Conservation (phyloP, 2,888 invertebrate genomes). For the Eudemis profundana region DNA sequence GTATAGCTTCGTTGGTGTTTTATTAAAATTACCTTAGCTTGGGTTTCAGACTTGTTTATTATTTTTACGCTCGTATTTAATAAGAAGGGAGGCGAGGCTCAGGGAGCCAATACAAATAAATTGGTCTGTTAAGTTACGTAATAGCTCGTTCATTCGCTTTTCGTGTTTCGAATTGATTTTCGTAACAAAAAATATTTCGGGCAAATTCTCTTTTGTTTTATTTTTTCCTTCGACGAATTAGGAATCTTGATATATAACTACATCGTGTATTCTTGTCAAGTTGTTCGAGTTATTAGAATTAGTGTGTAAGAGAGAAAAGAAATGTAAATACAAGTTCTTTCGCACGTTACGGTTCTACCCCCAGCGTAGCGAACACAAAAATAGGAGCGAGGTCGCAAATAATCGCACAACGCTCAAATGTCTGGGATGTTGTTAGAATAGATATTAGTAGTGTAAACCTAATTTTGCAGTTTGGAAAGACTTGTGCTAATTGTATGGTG, state of each 20-base stretch:
- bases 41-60: conserved; percentile 33
- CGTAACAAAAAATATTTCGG: conserved; percentile 22
- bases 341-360: too few relatives aligned
- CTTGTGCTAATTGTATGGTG: too few relatives aligned
- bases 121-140: conserved; percentile 44
- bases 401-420: too few relatives aligned
- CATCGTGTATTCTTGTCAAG: background rate
- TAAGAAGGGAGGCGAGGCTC: conserved; percentile 28
- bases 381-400: too few relatives aligned
- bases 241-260: background rate
- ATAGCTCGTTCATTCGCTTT: conserved; percentile 38
- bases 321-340: too few relatives aligned
- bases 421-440: too few relatives aligned
- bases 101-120: conserved; percentile 37
- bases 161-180: conserved; percentile 40
- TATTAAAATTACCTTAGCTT: conserved; percentile 28
- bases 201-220: conserved; percentile 8
- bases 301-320: background rate
- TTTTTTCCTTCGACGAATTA: background rate
- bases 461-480: too few relatives aligned
- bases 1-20: conserved; percentile 24
- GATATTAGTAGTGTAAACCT: too few relatives aligned
- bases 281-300: background rate
- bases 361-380: too few relatives aligned
- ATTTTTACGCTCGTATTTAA: conserved; percentile 42